Evolutionary conservation across 2,888 invertebrate genomes (phyloP), one percentile per base, ranked within the genome.

Genomic region (Hyposoter didymator): DNA sequence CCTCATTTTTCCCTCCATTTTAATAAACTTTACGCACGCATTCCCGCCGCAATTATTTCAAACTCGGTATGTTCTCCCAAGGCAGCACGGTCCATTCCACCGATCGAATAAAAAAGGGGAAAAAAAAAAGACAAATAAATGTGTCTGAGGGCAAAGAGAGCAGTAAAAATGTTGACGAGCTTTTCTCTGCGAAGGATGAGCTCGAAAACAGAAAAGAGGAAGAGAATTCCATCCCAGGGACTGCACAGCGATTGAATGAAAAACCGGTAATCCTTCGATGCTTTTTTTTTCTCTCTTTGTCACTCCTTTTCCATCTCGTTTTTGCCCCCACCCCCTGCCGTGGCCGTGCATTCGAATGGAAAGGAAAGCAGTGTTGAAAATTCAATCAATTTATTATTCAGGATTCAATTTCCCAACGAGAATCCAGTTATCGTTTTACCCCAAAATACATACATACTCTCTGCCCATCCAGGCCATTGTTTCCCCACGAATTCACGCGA

Each of bases 301-400:
- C 45, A 8, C 22, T 59, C 28, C 14, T 17, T 32, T n/a, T 12
- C 28, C 39, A 32, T 70, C 59, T 69, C 45, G 32, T 55, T 43
- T 32, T 55, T 39, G 45, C 52, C 12, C 35, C 59, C 69, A 39
- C 59, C 79, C 22, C 12, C 62, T 43, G 39, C 39, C 7, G 0
- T 10, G 39, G 39, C 8, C 72, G 17, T 85, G 70, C 82, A 70
- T 75, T 85, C 82, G 22, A 64, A 78, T 64, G 75, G 75, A 75
- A 74, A 82, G 59, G 55, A 64, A 82, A 55, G 19, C 75, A 28
- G 43, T 32, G 55, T 49, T 76, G 69, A 66, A 75, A 82, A 82
- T 79, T 73, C 72, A 85, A 85, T 85, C 82, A 85, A 85, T 85
- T 75, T 67, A 82, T 79, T 82, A 85, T 79, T 82, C 75, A 82